Evolutionary conservation across 1,140 invertebrate species (phyloP), one percentile per base, ranked within the genome.

Genomic region (Ceratosolen fusciceps): DNA sequence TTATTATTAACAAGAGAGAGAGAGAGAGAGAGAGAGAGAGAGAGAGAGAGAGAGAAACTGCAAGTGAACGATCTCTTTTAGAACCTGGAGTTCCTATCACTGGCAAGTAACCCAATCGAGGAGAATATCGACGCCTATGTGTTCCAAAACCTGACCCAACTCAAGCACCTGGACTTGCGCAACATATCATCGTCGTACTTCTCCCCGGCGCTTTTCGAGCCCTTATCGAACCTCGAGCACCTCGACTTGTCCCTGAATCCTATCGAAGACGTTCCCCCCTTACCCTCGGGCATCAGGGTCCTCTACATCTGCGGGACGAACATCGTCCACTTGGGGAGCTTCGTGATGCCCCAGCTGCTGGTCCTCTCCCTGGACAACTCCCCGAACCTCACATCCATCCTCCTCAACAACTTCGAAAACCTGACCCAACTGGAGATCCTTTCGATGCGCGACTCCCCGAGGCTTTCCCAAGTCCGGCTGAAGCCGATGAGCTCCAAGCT

Each of bases 241-340:
- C 73, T 90, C 10, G 87, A 89, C 68, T 74, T 90, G 19, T 90
- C 89, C 0, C 71, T 74, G 7, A 90, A 90, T 65, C 88, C 89
- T 0, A 88, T 90, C 21, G 82, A 79, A 37, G 74, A 70, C 21
- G 79, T 90, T 10, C 88, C 90, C 10, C 43, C 82, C 0, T 80
- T 90, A 47, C 90, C 89, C 9, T 39, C 70, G 0, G 79, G 37
- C 5, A 70, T 90, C 0, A 81, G 84, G 65, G 79, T 84, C 16
- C 77, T 90, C 19, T 89, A 90, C 73, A 82, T 90, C 12, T 90
- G 88, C 1, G 82, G 83, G 37, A 90, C 88, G 7, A 82, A 87
- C 34, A 81, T 90, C 2, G 37, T 84, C 0, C 77, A 81, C 29
- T 37, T 89, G 0, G 82, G 80, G 0, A 82, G 83, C 52, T 67